Percentiles rank a stretch among this genome's conserved stretches.
phyloP scores from a whole-genome alignment of 2,888 invertebrate genomes.

The Deilephila elpenor region DNA sequence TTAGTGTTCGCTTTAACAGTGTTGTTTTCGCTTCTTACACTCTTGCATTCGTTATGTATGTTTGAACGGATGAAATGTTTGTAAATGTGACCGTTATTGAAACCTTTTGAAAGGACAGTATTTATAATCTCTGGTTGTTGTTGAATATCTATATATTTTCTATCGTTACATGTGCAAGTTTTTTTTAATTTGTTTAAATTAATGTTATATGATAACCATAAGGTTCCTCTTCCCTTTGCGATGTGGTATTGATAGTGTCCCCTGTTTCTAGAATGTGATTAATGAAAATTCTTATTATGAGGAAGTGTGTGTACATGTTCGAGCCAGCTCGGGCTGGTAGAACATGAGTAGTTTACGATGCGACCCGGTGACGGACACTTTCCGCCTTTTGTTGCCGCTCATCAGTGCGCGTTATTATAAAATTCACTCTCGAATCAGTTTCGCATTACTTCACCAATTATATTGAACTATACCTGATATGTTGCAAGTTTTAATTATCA shows the following conservation, averaged over 20 bases:
- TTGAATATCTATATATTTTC: too few species aligned
- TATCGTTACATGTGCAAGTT: background rate
- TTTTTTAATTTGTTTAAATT: background rate
- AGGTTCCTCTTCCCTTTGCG: background rate
- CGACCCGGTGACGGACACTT: conserved; percentile 60
- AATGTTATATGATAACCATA: too few species aligned
- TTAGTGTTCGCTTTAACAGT: background rate
- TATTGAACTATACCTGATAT: background rate
- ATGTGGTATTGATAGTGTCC: background rate
- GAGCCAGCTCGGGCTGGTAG: conserved; percentile 22
- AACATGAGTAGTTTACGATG: conserved; percentile 32
- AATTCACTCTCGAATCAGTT: conserved; percentile 25
- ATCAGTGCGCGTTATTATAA: conserved; percentile 40
- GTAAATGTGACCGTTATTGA: too few species aligned
- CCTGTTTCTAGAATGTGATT: conserved; percentile 1
- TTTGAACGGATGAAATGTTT: background rate
- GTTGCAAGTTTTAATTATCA: background rate
- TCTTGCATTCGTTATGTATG: background rate
- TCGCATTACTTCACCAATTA: conserved; percentile 6
- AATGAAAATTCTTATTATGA: conserved; percentile 1
- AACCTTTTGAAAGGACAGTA: too few species aligned
- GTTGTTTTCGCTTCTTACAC: background rate
- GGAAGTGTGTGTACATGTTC: background rate
- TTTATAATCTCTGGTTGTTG: too few species aligned
- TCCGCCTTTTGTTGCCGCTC: conserved; percentile 65